A percentile compares a stretch with the other conserved stretches of the same genome.
These are phyloP conservation scores for Diprion similis DNA, from an alignment of 1,140 invertebrate genomes.

Conservation along the genomic window DNA sequence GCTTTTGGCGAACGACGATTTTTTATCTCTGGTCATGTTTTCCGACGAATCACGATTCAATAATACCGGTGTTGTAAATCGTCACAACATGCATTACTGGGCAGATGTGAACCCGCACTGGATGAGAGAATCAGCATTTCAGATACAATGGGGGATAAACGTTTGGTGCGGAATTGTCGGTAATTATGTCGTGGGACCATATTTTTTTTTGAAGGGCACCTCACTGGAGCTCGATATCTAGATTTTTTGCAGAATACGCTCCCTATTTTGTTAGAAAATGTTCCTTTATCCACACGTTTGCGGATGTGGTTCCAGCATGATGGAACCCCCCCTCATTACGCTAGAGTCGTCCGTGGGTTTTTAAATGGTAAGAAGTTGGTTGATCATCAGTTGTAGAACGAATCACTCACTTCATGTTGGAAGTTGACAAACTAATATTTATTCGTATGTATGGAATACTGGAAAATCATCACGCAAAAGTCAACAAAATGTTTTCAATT, in stretches of 20 bases:
- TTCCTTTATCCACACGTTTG: background rate
- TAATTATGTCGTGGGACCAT: background rate
- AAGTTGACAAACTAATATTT: conserved; percentile 12
- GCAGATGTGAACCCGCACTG: background rate
- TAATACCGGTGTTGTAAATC: background rate
- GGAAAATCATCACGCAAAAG: background rate
- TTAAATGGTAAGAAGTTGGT: conserved; percentile 11
- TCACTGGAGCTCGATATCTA: background rate
- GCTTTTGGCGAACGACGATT: background rate
- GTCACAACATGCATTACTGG: conserved; percentile 9
- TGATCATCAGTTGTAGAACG: conserved; percentile 16
- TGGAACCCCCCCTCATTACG: background rate
- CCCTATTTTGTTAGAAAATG: conserved; percentile 6
- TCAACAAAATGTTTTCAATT: background rate
- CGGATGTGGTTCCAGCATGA: no score
- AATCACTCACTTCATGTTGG: background rate
- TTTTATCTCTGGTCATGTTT: conserved; percentile 5
- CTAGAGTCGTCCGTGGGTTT: background rate
- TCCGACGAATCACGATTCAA: background rate
- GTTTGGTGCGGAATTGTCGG: conserved; percentile 9
- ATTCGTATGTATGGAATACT: background rate
- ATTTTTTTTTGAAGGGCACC: conserved; percentile 11
- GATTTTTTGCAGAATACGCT: background rate
- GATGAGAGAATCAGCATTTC: background rate
- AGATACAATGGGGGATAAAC: background rate